Percentiles rank a stretch among this genome's conserved stretches.
Evolutionary conservation across 2,888 invertebrate genomes (phyloP).

Genomic region (Dryobotodes eremita): DNA sequence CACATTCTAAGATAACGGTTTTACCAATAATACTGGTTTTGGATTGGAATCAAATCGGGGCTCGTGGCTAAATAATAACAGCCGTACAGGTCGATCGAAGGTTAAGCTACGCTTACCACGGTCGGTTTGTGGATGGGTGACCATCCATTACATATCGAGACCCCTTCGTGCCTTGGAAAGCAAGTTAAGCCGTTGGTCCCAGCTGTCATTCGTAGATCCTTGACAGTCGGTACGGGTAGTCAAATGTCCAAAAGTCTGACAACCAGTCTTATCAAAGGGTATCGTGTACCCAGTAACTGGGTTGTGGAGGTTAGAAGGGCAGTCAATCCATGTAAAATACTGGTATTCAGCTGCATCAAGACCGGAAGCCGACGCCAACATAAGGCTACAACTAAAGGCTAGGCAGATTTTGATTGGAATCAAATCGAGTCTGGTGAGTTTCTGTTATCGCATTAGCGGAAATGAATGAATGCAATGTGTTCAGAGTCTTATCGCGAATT

Average conservation of each 20-base stretch:
- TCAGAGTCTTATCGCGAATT: conserved; percentile 20
- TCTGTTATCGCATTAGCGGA: conserved; percentile 21
- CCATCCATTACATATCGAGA: background rate
- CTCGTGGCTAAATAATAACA: background rate
- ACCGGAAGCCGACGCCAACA: background rate
- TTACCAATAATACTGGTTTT: conserved; percentile 47
- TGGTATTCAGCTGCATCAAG: background rate
- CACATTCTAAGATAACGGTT: conserved; percentile 42
- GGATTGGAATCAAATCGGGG: conserved; percentile 9
- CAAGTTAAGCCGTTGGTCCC: background rate
- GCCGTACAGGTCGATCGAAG: background rate
- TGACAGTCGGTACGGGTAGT: background rate
- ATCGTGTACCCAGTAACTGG: background rate
- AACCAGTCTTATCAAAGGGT: background rate
- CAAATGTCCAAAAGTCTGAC: background rate
- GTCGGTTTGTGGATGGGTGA: background rate
- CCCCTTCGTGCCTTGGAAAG: background rate
- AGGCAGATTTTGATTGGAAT: background rate
- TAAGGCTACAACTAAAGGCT: background rate
- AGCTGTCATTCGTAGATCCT: background rate
- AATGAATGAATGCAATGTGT: conserved; percentile 39
- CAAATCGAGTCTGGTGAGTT: background rate
- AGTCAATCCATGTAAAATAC: background rate
- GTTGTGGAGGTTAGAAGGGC: background rate
- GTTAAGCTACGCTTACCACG: no score